Base-by-base conservation (phyloP, 2,797 vertebrate genomes). In the Antennarius maculatus region DNA sequence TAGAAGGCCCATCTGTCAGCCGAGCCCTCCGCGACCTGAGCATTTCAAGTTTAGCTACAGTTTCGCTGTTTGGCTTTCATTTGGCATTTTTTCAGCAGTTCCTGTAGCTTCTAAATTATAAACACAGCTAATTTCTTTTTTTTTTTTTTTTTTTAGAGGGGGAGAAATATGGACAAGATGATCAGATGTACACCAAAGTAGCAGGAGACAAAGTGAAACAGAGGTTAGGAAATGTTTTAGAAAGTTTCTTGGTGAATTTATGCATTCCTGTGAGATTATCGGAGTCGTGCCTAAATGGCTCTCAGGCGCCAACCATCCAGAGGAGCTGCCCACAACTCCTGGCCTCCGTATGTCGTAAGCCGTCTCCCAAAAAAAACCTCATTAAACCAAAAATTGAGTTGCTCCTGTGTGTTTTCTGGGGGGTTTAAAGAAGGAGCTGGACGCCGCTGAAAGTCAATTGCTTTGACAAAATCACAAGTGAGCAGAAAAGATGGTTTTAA, bases 1-100 rank as follows among this genome's bases (percentile, higher is more conserved):
- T 91, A 89, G 86, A 90, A 82, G 53, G 65, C 79, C 92, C 93
- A 93, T 93, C 93, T 94, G 93, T 91, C 86, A 89, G 78, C 74
- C 47, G 34, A 81, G 80, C 69, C 88, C 86, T 82, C 58, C 17
- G 61, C 58, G 80, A 89, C 86, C 86, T 66, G 63, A 82, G 71
- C 80, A 72, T 82, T 84, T 90, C 71, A 83, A 78, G 76, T 85
- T 83, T 86, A 84, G 86, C 83, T 82, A 77, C 81, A 31, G 71
- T 69, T 87, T 80, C 31, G 76, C 74, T 77, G 39, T 69, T 81
- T 77, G 74, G 63, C 69, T 77, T 76, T 53, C n/a, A 53, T 66
- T 76, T 80, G 77, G 67, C 70, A 18, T 42, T 31, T 68, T 82
- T 74, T 79, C 71, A 66, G 63, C 61, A 50, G 31, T 52, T 69